Percentiles rank a stretch among this genome's conserved stretches.
Conservation (phyloP, 2,888 invertebrate species). For the Neoaliturus tenellus region DNA sequence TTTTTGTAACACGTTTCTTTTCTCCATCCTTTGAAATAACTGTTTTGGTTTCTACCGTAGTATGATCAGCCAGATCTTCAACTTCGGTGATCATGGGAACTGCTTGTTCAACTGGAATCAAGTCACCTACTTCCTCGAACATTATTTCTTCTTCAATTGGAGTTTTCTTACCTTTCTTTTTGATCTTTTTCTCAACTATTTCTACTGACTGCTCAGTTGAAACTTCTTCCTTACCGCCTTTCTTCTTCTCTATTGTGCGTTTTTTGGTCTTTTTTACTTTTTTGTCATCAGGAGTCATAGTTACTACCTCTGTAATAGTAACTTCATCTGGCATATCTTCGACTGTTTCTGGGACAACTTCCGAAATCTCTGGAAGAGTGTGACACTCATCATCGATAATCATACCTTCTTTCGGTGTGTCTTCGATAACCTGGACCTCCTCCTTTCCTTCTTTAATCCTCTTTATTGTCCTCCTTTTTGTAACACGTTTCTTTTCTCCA, state of each 20-base stretch:
- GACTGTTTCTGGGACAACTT: conserved; percentile 32
- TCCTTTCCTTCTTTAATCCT: conserved; percentile 57
- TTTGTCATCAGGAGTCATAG: conserved; percentile 62
- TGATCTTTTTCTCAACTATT: background rate
- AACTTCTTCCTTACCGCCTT: conserved; percentile 64
- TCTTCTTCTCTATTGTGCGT: conserved; percentile 67
- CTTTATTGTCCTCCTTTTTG: conserved; percentile 56
- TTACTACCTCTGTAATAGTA: conserved; percentile 69
- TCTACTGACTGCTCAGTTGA: conserved; percentile 34
- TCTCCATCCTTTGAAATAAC: conserved; percentile 24
- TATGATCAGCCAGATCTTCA: conserved; percentile 48
- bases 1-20: conserved; percentile 44
- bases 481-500: conserved; percentile 58
- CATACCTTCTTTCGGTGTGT: conserved; percentile 50
- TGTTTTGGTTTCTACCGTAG: conserved; percentile 12
- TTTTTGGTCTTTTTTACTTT: conserved; percentile 69
- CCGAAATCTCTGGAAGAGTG: conserved; percentile 40
- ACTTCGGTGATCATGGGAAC: conserved; percentile 48
- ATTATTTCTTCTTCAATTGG: conserved; percentile 23
- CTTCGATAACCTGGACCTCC: conserved; percentile 54
- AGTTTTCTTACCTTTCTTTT: conserved; percentile 28
- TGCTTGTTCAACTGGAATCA: conserved; percentile 37
- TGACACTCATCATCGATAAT: conserved; percentile 28
- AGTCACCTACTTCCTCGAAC: conserved; percentile 71
- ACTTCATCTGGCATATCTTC: conserved; percentile 69